These are phyloP conservation scores for rabbit (Oryctolagus cuniculus) DNA, from an alignment of 2,113 vertebrate genomes.

Conservation along the genomic window mOryCun1.1 NC_091443.1:70369001-70369500, in stretches of 20 bases:
- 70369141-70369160: slow-evolving; percentile 83
- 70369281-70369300: slow-evolving; percentile 80
- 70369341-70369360: slow-evolving; percentile 79
- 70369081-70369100: slow-evolving; percentile 80
- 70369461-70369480: slow-evolving; percentile 82
- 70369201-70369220: slow-evolving; percentile 82
- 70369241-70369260: slow-evolving; percentile 81
- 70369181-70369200: slow-evolving; percentile 70
- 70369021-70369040: slow-evolving; percentile 78
- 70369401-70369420: background rate
- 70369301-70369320: slow-evolving; percentile 79
- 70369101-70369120: slow-evolving; percentile 72
- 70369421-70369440: slow-evolving; percentile 28
- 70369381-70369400: background rate
- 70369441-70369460: slow-evolving; percentile 61
- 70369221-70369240: slow-evolving; percentile 84
- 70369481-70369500: slow-evolving; percentile 14
- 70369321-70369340: slow-evolving; percentile 74
- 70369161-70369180: slow-evolving; percentile 87
- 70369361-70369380: slow-evolving; percentile 69
- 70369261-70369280: slow-evolving; percentile 83
- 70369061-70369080: slow-evolving; percentile 79
- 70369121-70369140: slow-evolving; percentile 62
- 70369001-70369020: slow-evolving; percentile 57
- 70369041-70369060: slow-evolving; percentile 82